Evolutionary conservation across 64 coral and sea anemone species (phyloP).

Genomic region (Actinia equina): DNA sequence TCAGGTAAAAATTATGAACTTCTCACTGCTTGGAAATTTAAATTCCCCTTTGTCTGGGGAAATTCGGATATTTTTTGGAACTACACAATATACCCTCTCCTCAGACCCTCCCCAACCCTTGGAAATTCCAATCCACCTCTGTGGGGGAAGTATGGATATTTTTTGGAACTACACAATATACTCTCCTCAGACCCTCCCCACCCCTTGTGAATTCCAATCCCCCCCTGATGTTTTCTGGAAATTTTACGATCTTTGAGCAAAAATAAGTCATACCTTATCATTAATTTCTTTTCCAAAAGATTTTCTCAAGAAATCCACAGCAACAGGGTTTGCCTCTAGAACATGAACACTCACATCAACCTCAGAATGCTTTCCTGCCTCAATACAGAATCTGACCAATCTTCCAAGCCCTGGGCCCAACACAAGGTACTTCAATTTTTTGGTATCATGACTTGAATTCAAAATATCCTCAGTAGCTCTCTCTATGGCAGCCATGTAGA

Average conservation of each 20-base stretch:
- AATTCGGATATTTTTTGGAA: too few relatives aligned
- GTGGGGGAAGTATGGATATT: too few relatives aligned
- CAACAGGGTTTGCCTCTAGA: constrained; percentile 49
- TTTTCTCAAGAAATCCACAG: constrained; percentile 50
- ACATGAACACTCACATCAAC: constrained; percentile 21
- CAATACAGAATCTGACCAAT: constrained; percentile 50
- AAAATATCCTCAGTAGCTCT: constrained; percentile 39
- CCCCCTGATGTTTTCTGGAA: background rate
- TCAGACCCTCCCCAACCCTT: too few relatives aligned
- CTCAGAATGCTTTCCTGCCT: constrained; percentile 13
- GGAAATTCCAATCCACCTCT: too few relatives aligned
- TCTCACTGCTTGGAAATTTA: too few relatives aligned
- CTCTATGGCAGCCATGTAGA: constrained; percentile 66
- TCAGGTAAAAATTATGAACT: background rate
- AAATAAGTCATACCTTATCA: background rate
- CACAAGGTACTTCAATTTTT: constrained; percentile 34
- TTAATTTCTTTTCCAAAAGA: constrained; percentile 27
- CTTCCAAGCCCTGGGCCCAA: constrained; percentile 57
- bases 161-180: too few relatives aligned
- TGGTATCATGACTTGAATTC: background rate
- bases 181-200: too few relatives aligned
- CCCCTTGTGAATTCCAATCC: too few relatives aligned
- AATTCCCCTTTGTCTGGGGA: too few relatives aligned
- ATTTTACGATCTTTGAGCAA: background rate
- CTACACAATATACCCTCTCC: too few relatives aligned